Percentiles rank a stretch among this genome's conserved stretches.
phyloP scores from a whole-genome alignment of 2,797 vertebrate genomes.

The Paratrypauchen microcephalus region DNA sequence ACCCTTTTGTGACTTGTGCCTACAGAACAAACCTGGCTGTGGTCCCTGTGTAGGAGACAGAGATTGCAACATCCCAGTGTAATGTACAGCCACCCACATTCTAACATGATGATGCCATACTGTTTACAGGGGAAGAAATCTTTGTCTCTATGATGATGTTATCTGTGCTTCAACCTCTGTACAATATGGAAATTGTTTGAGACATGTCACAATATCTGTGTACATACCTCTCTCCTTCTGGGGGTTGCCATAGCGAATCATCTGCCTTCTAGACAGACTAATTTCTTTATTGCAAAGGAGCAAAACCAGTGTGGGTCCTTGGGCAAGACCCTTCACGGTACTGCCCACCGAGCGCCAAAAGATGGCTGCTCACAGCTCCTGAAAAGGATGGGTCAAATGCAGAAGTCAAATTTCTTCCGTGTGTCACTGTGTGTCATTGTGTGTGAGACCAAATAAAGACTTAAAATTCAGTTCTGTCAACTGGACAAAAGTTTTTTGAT shows the following conservation, averaged over 20 bases:
- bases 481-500: too few species aligned
- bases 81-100: not conserved
- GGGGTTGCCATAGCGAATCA: not conserved
- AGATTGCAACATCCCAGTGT: not conserved
- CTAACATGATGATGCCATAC: not conserved
- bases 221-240: not conserved
- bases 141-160: not conserved
- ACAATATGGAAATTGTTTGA: not conserved
- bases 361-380: too few species aligned
- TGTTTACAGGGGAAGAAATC: not conserved
- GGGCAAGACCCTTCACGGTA: too few species aligned
- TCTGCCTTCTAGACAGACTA: not conserved
- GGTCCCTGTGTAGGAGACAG: not conserved
- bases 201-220: not conserved
- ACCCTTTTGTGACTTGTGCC: not conserved
- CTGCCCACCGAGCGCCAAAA: too few species aligned
- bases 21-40: not conserved
- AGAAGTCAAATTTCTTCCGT: too few species aligned
- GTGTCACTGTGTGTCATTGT: too few species aligned
- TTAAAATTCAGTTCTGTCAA: too few species aligned
- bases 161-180: not conserved
- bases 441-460: too few species aligned
- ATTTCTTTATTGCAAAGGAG: not conserved
- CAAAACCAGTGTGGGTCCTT: too few species aligned
- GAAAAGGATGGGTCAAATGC: too few species aligned